These are phyloP conservation scores for Mionectes macconnelli DNA, from an alignment of 2,113 vertebrate genomes.

Conservation along the genomic window DNA sequence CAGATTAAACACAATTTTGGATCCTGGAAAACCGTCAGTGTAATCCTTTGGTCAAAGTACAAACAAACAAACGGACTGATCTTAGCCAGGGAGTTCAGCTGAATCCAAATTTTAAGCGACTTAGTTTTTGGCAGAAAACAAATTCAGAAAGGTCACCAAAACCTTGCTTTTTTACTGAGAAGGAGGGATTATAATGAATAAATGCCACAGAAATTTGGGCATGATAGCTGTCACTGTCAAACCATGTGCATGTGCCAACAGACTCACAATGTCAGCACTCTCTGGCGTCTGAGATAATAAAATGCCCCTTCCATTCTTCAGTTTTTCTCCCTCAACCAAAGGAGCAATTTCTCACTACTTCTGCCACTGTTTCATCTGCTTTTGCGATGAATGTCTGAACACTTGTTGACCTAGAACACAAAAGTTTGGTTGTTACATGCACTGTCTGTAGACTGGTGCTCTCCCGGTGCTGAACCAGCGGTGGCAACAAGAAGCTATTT, in stretches of 20 bases:
- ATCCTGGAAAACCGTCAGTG: not conserved
- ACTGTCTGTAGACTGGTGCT: not conserved
- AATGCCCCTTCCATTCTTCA: not conserved
- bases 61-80: not conserved
- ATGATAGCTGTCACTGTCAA: not conserved
- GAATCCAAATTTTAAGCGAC: not conserved
- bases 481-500: not conserved
- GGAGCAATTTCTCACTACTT: conserved; percentile 1
- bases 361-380: not conserved
- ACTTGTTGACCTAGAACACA: not conserved
- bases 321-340: not conserved
- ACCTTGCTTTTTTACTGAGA: not conserved
- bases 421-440: not conserved
- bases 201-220: not conserved
- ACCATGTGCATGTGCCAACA: not conserved
- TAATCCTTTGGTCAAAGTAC: conserved; percentile 6
- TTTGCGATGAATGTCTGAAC: not conserved
- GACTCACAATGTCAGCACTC: not conserved
- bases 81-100: not conserved
- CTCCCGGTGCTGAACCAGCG: not conserved
- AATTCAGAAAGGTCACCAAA: not conserved
- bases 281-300: not conserved
- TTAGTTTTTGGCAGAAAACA: not conserved
- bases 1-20: not conserved
- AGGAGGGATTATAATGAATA: not conserved